Evolutionary conservation across 2,888 invertebrate species (phyloP), one percentile per base, ranked within the genome.

Genomic region (Chydorus sphaericus): DNA sequence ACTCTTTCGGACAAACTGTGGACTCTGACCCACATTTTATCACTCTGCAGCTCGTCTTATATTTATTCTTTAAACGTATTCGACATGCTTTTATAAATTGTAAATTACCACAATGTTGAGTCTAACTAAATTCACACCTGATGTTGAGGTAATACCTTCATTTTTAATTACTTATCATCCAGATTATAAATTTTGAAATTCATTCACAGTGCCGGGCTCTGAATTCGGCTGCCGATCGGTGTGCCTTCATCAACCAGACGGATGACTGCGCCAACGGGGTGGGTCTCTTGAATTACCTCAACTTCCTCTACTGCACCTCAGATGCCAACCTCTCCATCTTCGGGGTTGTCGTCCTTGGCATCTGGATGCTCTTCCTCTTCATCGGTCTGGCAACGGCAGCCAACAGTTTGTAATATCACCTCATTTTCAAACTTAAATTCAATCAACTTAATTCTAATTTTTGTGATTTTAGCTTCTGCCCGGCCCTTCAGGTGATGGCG

Each of bases 371-470:
- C 2, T 70, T 76, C 57, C 66, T 78, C 54, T 79, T 78, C 61
- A 63, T 75, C 37, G 71, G 73, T 20, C 67, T 79, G 49, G 78
- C 74, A 3, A 71, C 71, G 3, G 74, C 75, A 1, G 75, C 78
- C 2, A 78, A 79, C 65, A 73, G 73, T 66, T 78, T 77, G 79
- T 79, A 69, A 73, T 71, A 68, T 58, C 33, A 33, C 29, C 54
- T 58, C 23, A 36, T 31, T 50, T 55, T 44, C 18, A 38, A 29
- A 18, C 16, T 50, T 14, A 26, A 30, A n/a, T 53, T 16, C 58
- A 16, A 20, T 37, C 28, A 33, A 53, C 26, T 30, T 30, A 39
- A 4, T 31, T 23, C 37, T 39, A 36, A 58, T 69, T 50, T 70
- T 71, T 63, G 71, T 69, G 63, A 65, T 60, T n/a, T 10, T 62